Percentiles rank a stretch among this genome's conserved stretches.
Evolutionary conservation across 1,140 invertebrate genomes (phyloP).

Genomic region (Papilio helenus): DNA sequence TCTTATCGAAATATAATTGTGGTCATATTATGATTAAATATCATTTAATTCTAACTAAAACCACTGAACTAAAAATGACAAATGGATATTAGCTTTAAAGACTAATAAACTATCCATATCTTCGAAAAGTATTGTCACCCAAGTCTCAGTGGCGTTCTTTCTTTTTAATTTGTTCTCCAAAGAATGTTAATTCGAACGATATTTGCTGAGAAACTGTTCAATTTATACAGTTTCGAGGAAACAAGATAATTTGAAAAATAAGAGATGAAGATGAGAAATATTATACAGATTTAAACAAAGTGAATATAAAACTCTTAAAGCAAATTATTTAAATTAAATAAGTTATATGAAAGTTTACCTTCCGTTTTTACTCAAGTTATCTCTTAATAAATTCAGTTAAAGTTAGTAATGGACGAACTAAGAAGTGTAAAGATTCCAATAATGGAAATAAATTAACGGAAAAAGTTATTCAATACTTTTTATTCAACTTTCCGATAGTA

Average conservation of each 20-base stretch:
- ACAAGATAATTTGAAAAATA: slow-evolving; percentile 36
- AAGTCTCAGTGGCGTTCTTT: slow-evolving; percentile 34
- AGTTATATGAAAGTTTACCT: not conserved
- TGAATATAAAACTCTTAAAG: not conserved
- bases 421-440: slow-evolving; percentile 19
- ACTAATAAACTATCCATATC: not conserved
- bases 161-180: slow-evolving; percentile 66
- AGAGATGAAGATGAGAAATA: too few species aligned
- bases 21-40: too few species aligned
- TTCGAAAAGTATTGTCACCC: slow-evolving; percentile 29
- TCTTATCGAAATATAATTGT: too few species aligned
- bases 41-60: too few species aligned
- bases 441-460: slow-evolving; percentile 26
- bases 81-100: too few species aligned
- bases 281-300: not conserved
- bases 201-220: slow-evolving; percentile 51
- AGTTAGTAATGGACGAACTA: not conserved
- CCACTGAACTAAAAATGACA: too few species aligned
- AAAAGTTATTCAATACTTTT: slow-evolving; percentile 38
- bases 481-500: not conserved
- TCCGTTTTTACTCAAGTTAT: slow-evolving; percentile 5
- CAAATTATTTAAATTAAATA: not conserved
- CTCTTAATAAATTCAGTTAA: slow-evolving; percentile 13
- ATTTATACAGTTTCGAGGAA: slow-evolving; percentile 54
- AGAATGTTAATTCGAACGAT: slow-evolving; percentile 63